Evolutionary conservation across 2,113 vertebrate species (phyloP), one percentile per base, ranked within the genome.

Genomic region (Rhinichthys klamathensis): DNA sequence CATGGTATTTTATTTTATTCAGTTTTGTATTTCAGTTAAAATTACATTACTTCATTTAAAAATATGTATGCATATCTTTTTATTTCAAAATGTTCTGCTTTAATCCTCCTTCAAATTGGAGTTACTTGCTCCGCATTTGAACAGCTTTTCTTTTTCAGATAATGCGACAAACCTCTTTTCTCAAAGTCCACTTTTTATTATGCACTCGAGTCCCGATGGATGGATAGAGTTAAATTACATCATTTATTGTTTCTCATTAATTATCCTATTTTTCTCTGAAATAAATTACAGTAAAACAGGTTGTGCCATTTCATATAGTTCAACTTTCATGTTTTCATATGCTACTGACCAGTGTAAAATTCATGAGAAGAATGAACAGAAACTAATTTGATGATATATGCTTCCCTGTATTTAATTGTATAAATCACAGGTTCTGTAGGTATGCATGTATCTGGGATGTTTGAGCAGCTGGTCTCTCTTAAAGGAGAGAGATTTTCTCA

Each of bases 391-490:
- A 6, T 73, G 38, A 44, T 25, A 25, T 4, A 13, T 51, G 51
- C 18, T n/a, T 21, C 21, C 11, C 2, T 79, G 16, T 63, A 9
- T 63, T 63, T 80, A 27, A 51, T 30, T 27, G 73, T 51, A 10
- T 51, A 25, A 51, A 27, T 27, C 72, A n/a, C 75, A 25, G 74
- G 54, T 72, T 35, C 41, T 35, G 25, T 83, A 72, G 51, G 51
- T 83, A 32, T 63, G 12, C 83, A 12, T 61, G 38, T 58, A 25
- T 76, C 83, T 78, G 83, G 63, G 74, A 49, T 85, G 74, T 67
- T 85, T 32, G 21, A 85, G 88, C 86, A 89, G 88, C 86, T 89
- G 86, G 69, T 89, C 84, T 82, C 83, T 87, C 77, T 86, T 89
- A 89, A 86, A 56, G 51, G 61, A 82, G 38, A 69, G 54, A 72